Conservation (phyloP, 2,888 invertebrate species). For the Chromoteleia sp. region DNA sequence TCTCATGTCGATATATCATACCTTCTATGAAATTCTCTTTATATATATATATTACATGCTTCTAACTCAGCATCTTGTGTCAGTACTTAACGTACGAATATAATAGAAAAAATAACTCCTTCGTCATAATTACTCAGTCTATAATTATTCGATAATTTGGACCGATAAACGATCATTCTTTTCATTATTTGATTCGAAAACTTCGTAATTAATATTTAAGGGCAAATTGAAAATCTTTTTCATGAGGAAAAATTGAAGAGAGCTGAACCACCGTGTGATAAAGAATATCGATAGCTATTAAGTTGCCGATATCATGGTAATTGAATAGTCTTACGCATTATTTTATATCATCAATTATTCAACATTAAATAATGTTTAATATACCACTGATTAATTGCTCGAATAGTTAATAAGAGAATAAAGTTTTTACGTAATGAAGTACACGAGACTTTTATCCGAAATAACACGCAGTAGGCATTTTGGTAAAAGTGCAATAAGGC, state of each 20-base stretch:
- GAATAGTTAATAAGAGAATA: too few relatives aligned
- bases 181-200: background rate
- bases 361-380: too few relatives aligned
- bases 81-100: background rate
- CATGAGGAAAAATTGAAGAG: conserved; percentile 16
- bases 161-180: background rate
- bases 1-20: conserved; percentile 38
- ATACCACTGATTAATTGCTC: too few relatives aligned
- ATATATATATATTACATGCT: conserved; percentile 9
- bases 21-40: conserved; percentile 14
- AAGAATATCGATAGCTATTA: conserved; percentile 1
- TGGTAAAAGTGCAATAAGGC: conserved; percentile 19
- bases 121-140: background rate
- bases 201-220: background rate
- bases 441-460: too few relatives aligned
- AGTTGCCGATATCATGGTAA: background rate
- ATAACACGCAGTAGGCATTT: too few relatives aligned
- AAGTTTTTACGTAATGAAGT: too few relatives aligned
- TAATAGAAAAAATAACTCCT: background rate
- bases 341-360: too few relatives aligned
- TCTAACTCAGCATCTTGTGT: conserved; percentile 38
- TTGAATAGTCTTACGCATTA: background rate
- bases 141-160: background rate
- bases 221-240: background rate
- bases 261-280: background rate